A percentile compares a stretch with the other conserved stretches of the same genome.
Conservation (phyloP, 2,797 vertebrate genomes). For the Linurgus olivaceus region DNA sequence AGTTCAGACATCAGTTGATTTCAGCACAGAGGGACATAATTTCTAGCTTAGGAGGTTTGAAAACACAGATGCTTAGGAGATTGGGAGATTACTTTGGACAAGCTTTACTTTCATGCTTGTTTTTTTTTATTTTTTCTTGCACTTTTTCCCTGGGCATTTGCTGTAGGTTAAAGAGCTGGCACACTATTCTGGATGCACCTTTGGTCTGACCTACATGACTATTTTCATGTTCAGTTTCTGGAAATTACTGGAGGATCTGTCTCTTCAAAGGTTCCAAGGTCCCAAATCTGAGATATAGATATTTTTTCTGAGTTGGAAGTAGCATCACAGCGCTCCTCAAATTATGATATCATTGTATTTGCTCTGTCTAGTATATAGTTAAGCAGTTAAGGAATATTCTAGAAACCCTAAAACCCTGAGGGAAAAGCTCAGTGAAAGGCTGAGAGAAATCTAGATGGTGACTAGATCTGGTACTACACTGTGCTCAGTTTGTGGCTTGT, state of each 20-base stretch:
- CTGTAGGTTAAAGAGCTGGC: background rate
- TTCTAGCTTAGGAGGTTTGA: background rate
- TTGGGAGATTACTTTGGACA: background rate
- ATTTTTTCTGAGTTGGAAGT: background rate
- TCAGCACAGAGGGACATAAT: background rate
- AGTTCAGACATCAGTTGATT: background rate
- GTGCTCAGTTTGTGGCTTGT: background rate
- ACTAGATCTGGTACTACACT: background rate
- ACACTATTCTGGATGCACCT: background rate
- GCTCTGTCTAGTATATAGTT: background rate
- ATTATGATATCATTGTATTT: background rate
- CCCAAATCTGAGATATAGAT: background rate
- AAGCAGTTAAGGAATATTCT: background rate
- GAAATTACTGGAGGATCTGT: background rate
- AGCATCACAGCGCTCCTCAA: background rate
- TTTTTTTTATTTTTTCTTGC: fast-evolving
- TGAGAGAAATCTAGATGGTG: background rate
- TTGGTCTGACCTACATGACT: background rate
- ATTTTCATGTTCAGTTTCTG: background rate
- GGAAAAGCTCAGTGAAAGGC: background rate
- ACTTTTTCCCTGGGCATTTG: background rate
- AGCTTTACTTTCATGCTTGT: background rate
- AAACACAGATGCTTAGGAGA: background rate
- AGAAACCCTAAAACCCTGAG: background rate
- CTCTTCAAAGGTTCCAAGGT: background rate